A percentile compares a stretch with the other conserved stretches of the same genome.
These are phyloP conservation scores for Exocentrus adspersus DNA, from an alignment of 2,888 invertebrate species.

Conservation along the genomic window DNA sequence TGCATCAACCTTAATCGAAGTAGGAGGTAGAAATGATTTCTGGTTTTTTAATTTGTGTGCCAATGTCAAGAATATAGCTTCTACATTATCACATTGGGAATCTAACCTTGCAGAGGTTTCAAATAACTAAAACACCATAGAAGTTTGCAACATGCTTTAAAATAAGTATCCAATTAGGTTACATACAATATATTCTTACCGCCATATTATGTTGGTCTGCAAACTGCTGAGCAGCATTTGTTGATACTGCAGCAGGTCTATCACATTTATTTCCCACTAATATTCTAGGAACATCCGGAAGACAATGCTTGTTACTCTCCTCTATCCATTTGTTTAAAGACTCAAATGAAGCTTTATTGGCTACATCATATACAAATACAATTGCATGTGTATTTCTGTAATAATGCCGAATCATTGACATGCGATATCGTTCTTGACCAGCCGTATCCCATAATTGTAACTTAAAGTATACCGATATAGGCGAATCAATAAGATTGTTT, in stretches of 20 bases:
- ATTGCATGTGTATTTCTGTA: conserved; percentile 87
- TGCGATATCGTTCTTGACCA: conserved; percentile 83
- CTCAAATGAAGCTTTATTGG: conserved; percentile 70
- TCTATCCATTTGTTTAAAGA: conserved; percentile 79
- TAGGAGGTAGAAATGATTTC: conserved; percentile 56
- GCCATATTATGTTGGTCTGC: conserved; percentile 81
- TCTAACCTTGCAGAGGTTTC: conserved; percentile 85
- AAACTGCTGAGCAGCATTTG: conserved; percentile 77
- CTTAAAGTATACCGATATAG: conserved; percentile 63
- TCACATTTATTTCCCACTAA: conserved; percentile 87
- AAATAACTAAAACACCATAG: conserved; percentile 68
- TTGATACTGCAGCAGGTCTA: conserved; percentile 72
- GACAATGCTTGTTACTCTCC: conserved; percentile 76
- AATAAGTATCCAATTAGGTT: neutral
- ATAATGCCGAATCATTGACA: conserved; percentile 85
- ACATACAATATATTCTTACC: conserved; percentile 60
- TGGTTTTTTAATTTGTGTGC: conserved; percentile 79
- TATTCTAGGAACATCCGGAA: conserved; percentile 75
- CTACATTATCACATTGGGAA: conserved; percentile 78
- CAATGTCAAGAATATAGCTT: conserved; percentile 84
- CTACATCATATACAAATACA: conserved; percentile 86
- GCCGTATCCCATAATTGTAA: conserved; percentile 83
- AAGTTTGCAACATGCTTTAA: too few species aligned
- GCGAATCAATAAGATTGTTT: too few species aligned
- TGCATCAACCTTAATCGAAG: neutral